Evolutionary conservation across 30 jellyfish, hydroid and myxozoan species (phyloP).

Genomic region (Hydractinia echinata): DNA sequence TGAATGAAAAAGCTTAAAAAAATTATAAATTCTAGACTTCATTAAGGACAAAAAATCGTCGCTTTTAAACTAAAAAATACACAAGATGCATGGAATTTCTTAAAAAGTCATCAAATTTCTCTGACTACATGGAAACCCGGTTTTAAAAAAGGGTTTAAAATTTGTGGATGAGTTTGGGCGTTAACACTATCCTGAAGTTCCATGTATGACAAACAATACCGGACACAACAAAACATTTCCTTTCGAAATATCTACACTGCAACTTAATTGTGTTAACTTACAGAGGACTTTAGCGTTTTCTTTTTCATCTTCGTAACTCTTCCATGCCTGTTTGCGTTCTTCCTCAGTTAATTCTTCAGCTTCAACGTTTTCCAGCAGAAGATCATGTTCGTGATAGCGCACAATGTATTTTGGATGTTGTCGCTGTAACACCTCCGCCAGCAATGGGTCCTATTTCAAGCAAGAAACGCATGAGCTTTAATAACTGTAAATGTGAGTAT

Average conservation of each 20-base stretch:
- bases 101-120: no score
- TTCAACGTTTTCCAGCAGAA: constrained; percentile 74
- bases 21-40: no score
- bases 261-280: not conserved
- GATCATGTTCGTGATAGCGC: constrained; percentile 86
- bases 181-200: not conserved
- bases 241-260: no score
- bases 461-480: no score
- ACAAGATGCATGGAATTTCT: no score
- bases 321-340: constrained; percentile 96
- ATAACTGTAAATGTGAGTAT: no score
- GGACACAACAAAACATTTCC: not conserved
- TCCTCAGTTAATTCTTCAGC: constrained; percentile 90
- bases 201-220: not conserved
- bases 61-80: no score
- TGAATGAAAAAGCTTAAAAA: no score
- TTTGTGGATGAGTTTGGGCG: not conserved
- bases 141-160: not conserved
- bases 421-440: constrained; percentile 92
- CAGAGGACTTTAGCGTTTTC: constrained; percentile 26
- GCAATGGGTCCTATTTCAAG: constrained; percentile 70
- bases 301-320: constrained; percentile 77
- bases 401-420: constrained; percentile 94
- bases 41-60: no score
- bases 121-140: no score